Evolutionary conservation across 2,113 vertebrate species (phyloP), one percentile per base, ranked within the genome.

Genomic region (Oxyruncus cristatus): DNA sequence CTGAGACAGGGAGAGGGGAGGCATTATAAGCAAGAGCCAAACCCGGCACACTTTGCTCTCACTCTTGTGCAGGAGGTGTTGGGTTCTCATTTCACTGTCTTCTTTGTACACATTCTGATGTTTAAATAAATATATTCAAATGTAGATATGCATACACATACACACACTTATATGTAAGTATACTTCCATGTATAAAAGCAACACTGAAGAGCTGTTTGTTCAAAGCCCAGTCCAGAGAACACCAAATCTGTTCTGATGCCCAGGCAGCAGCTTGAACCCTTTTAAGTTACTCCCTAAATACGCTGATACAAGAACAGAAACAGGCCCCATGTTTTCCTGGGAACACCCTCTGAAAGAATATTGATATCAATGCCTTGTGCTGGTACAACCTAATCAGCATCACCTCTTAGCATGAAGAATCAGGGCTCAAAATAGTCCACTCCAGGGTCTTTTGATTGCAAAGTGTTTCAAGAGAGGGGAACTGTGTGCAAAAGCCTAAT

Each of bases 391-490:
- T 97, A 96, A 98, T 98, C 96, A 98, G 90, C 90, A 79, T 95
- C 92, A 96, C 89, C 95, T 97, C 96, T 97, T 85, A 94, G 71
- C 22, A 3, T 94, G 92, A 96, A 89, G 95, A 78, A 97, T 93
- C 72, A 92, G 49, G 92, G 85, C 95, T 96, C 96, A 96, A 96
- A 98, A 97, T 97, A 98, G 97, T 97, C 97, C 89, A 94, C 97
- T 98, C 97, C 96, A 97, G 74, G 70, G 81, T 95, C 96, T 95
- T 98, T 70, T 98, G 97, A 98, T 98, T 98, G 96, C 92, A 76
- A 95, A 98, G 97, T 97, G 96, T 88, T 98, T 98, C 87, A 47
- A 97, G 97, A 97, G 97, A 96, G 93, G 59, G 26, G 79, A 97
- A 92, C 90, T 62, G 56, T 67, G 85, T 62, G 83, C 58, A 68